Percentiles rank a stretch among this genome's conserved stretches.
Conservation (phyloP, 2,113 vertebrate species). For the Phrynosoma platyrhinos region DNA sequence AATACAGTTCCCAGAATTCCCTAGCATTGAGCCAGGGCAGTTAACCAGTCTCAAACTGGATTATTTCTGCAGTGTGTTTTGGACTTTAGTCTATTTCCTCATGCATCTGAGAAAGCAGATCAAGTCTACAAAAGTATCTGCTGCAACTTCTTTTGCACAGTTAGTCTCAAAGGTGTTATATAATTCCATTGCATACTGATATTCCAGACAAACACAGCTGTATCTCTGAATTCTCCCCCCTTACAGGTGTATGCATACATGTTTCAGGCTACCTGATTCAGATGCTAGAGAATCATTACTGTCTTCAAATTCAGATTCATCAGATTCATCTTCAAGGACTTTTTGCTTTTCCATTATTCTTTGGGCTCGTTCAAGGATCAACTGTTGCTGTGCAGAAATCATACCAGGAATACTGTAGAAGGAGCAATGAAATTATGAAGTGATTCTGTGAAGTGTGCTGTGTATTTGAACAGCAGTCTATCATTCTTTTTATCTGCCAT, state of each 20-base stretch:
- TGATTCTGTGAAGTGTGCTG: background rate
- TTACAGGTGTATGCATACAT: background rate
- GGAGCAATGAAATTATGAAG: constrained; percentile 6
- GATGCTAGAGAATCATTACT: constrained; percentile 19
- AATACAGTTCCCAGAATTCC: no score
- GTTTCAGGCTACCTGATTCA: constrained; percentile 42
- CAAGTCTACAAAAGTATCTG: no score
- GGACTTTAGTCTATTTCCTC: no score
- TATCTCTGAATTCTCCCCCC: no score
- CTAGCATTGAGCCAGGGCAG: no score
- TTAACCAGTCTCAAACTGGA: no score
- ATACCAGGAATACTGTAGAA: constrained; percentile 54
- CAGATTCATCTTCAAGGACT: constrained; percentile 20
- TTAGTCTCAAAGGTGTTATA: no score
- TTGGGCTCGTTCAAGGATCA: background rate
- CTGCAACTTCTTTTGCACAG: no score
- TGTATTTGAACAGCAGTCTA: background rate
- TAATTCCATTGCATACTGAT: no score
- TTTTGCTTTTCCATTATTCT: constrained; percentile 43
- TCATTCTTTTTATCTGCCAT: background rate
- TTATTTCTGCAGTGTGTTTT: no score
- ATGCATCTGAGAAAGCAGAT: no score
- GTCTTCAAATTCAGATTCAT: constrained; percentile 22
- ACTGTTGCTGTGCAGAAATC: constrained; percentile 56
- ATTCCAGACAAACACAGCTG: no score